These are phyloP conservation scores for Anthonomus grandis DNA, from an alignment of 1,140 invertebrate species.

Conservation along the genomic window DNA sequence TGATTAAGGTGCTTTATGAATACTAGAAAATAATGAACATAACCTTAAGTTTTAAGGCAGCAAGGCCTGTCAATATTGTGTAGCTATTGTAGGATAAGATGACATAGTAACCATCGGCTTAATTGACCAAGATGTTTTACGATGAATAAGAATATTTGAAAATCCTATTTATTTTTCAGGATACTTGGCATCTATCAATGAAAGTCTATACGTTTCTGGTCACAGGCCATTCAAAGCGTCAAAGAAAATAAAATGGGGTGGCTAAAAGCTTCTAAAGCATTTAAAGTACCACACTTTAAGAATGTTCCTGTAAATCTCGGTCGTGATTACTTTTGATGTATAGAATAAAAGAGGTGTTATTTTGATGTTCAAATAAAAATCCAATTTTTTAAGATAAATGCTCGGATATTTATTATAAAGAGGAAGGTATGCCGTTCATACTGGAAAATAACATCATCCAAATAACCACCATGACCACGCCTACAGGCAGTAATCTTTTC, in stretches of 20 bases:
- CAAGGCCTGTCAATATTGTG: neutral
- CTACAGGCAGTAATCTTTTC: too few species aligned
- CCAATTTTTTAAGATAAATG: too few species aligned
- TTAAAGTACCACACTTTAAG: neutral
- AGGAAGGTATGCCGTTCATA: too few species aligned
- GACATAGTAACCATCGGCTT: neutral
- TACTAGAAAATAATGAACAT: neutral
- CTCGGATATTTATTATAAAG: too few species aligned
- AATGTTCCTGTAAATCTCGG: neutral
- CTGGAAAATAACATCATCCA: too few species aligned
- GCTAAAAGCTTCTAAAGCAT: neutral
- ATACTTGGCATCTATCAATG: neutral
- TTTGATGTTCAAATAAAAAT: too few species aligned
- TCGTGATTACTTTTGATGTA: neutral
- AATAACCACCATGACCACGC: too few species aligned
- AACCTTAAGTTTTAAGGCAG: neutral
- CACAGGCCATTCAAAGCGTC: too few species aligned
- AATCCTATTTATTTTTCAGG: too few species aligned
- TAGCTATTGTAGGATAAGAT: too few species aligned
- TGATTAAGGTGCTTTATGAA: too few species aligned
- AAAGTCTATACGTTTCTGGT: neutral
- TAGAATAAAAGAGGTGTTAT: too few species aligned
- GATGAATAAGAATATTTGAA: neutral
- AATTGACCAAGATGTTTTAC: neutral
- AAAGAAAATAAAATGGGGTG: neutral